Evolutionary conservation across 2,888 invertebrate genomes (phyloP).

Genomic region (Prosopocoilus inquinatus): DNA sequence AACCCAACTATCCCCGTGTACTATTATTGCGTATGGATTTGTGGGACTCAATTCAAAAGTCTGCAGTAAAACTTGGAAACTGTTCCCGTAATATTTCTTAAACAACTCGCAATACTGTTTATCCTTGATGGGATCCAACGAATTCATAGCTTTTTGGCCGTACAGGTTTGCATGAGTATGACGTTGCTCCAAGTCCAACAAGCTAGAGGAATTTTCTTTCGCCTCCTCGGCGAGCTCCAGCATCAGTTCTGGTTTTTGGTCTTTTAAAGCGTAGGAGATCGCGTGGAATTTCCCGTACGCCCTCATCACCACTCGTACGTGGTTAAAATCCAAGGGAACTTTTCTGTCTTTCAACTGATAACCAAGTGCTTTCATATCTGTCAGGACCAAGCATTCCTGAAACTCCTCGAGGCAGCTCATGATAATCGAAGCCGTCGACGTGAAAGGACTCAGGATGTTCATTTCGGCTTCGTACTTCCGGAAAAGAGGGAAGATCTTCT

Average conservation of each 20-base stretch:
- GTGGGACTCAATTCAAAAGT: background rate
- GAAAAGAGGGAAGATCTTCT: conserved; percentile 33
- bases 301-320: conserved; percentile 31
- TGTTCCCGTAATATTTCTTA: background rate
- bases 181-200: background rate
- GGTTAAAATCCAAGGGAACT: conserved; percentile 33
- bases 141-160: background rate
- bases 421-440: conserved; percentile 21
- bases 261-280: conserved; percentile 34
- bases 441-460: conserved; percentile 22
- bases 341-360: conserved; percentile 29
- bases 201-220: conserved; percentile 23
- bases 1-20: conserved; percentile 36
- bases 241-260: conserved; percentile 30
- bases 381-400: conserved; percentile 32
- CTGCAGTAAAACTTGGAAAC: background rate
- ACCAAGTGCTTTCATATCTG: conserved; percentile 33
- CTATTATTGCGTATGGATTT: conserved; percentile 29
- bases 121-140: background rate
- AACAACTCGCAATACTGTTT: background rate
- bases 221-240: conserved; percentile 22
- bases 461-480: conserved; percentile 29
- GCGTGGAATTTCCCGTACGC: conserved; percentile 38
- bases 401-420: conserved; percentile 20
- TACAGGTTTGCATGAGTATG: too few relatives aligned